Percentiles rank a stretch among this genome's conserved stretches.
Conservation (phyloP, 2,113 vertebrate species). For the Gadus chalcogrammus region DNA sequence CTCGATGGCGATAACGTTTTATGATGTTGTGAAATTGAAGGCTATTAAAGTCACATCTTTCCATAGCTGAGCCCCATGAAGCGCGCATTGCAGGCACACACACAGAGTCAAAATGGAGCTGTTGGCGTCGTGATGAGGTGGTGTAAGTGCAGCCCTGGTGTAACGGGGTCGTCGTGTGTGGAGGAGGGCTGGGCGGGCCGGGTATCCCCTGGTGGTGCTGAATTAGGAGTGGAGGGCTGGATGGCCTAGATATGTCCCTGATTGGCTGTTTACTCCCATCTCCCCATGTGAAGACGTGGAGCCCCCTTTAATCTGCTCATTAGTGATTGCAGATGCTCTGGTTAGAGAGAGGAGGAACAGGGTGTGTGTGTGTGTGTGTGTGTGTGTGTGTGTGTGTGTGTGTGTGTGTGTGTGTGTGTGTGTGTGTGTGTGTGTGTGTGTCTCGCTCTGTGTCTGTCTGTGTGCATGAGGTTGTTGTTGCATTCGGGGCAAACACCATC, state of each 20-base stretch:
- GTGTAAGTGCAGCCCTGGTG: too few species aligned
- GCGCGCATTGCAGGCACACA: too few species aligned
- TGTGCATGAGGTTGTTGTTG: not conserved
- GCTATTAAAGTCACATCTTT: too few species aligned
- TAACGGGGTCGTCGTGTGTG: not conserved
- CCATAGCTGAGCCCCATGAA: too few species aligned
- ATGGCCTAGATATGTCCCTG: not conserved
- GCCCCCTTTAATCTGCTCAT: slow-evolving; percentile 13
- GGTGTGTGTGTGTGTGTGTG: not conserved
- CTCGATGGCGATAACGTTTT: too few species aligned
- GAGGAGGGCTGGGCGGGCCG: not conserved
- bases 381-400: not conserved
- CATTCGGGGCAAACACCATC: not conserved
- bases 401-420: not conserved
- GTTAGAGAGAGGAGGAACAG: slow-evolving; percentile 1
- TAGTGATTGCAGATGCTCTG: slow-evolving; percentile 23
- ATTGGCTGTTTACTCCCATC: not conserved
- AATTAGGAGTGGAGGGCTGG: not conserved
- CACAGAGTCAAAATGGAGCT: too few species aligned
- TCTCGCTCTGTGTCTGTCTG: too few species aligned
- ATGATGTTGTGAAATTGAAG: too few species aligned
- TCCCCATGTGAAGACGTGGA: slow-evolving; percentile 5
- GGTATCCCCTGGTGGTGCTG: not conserved
- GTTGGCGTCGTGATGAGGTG: too few species aligned
- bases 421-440: not conserved